phyloP scores from a whole-genome alignment of 2,113 vertebrate species.

The Atrichornis clamosus region DNA sequence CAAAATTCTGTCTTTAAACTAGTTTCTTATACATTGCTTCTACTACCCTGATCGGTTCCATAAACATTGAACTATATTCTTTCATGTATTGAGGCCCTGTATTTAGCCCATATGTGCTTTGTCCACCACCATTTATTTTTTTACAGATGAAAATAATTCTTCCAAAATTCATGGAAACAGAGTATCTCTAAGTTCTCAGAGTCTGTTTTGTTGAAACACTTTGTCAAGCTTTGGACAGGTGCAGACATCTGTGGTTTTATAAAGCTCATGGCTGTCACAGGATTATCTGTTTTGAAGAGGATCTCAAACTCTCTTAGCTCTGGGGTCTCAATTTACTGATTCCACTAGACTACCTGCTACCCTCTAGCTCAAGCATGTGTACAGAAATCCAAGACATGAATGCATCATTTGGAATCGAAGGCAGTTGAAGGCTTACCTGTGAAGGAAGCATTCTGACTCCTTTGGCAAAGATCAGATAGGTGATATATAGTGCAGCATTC shows the following conservation, averaged over 20 bases:
- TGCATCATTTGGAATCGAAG: not conserved
- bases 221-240: not conserved
- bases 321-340: not conserved
- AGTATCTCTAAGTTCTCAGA: not conserved
- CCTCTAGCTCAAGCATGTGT: not conserved
- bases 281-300: not conserved
- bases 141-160: not conserved
- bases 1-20: conserved; percentile 47
- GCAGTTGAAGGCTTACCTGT: not conserved
- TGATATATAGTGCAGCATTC: not conserved
- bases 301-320: not conserved
- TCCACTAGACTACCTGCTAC: not conserved
- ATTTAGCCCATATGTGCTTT: not conserved
- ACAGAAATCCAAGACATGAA: not conserved
- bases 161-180: not conserved
- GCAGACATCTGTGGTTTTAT: not conserved
- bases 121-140: not conserved
- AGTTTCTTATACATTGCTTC: conserved; percentile 4
- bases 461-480: not conserved
- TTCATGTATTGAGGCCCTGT: not conserved
- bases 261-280: not conserved
- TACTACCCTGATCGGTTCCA: not conserved
- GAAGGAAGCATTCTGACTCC: not conserved
- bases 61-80: not conserved
- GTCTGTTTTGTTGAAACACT: not conserved